These are phyloP conservation scores for Rhinopomastus cyanomelas DNA, from an alignment of 2,113 vertebrate genomes.

Conservation along the genomic window DNA sequence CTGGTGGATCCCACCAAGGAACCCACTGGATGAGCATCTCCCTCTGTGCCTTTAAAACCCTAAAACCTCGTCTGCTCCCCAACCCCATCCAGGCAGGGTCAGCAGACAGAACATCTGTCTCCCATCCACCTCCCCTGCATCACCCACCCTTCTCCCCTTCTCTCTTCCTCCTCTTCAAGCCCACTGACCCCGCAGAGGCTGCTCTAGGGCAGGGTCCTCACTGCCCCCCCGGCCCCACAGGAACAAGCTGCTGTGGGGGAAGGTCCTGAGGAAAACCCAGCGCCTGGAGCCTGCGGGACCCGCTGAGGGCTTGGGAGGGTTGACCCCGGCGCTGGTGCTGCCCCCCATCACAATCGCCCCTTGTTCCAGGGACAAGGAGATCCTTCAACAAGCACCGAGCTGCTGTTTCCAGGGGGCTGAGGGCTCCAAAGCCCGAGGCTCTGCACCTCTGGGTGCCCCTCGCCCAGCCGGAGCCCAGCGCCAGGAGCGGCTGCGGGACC, in stretches of 20 bases:
- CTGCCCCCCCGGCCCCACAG: no score
- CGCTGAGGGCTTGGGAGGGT: no score
- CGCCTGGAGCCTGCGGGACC: neutral
- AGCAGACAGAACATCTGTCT: slow-evolving; percentile 18
- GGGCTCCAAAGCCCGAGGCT: neutral
- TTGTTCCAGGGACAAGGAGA: neutral
- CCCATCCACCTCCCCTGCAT: neutral
- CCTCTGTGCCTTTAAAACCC: no score
- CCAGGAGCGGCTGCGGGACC: no score
- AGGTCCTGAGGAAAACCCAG: neutral
- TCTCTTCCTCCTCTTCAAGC: neutral
- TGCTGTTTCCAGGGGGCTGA: neutral
- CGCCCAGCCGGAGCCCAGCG: no score
- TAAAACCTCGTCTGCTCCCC: no score
- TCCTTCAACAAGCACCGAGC: neutral
- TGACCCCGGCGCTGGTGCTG: neutral
- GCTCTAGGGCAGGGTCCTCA: neutral
- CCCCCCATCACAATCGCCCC: neutral
- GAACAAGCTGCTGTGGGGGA: neutral
- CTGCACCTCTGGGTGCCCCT: no score
- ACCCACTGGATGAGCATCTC: no score
- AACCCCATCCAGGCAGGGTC: no score
- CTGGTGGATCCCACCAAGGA: no score
- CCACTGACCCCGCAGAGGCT: neutral
- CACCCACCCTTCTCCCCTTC: slow-evolving; percentile 18